phyloP scores from a whole-genome alignment of 2,888 invertebrate species.

The Uropetala carovei region DNA sequence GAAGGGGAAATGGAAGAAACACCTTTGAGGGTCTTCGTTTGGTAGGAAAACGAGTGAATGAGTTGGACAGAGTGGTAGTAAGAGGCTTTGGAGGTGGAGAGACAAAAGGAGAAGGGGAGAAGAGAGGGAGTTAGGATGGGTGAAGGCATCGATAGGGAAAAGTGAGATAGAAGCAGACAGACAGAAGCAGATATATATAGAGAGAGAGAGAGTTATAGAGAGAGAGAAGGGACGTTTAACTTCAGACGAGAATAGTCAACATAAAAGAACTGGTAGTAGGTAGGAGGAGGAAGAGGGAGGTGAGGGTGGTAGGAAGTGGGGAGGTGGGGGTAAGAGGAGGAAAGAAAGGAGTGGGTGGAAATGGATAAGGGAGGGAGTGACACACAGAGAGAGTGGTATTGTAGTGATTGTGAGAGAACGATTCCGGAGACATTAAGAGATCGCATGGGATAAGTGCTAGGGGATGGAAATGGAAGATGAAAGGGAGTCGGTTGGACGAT shows the following conservation, averaged over 20 bases:
- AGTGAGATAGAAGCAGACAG: background rate
- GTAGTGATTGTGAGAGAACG: slow-evolving; percentile 25
- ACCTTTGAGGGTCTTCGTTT: slow-evolving; percentile 13
- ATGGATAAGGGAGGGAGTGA: background rate
- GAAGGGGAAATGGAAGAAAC: background rate
- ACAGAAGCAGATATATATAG: too few relatives aligned
- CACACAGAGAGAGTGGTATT: background rate
- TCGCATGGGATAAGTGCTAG: slow-evolving; percentile 56
- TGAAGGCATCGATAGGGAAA: background rate
- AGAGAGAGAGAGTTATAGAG: background rate
- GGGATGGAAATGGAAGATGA: slow-evolving; percentile 63
- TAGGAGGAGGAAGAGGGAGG: background rate
- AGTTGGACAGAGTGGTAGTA: background rate
- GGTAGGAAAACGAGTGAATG: background rate
- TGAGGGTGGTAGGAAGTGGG: background rate
- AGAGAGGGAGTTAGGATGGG: background rate
- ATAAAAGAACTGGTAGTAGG: background rate
- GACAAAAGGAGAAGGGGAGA: background rate
- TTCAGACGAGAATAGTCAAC: background rate
- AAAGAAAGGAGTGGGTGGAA: background rate
- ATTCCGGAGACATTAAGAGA: slow-evolving; percentile 37
- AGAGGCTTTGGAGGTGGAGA: background rate
- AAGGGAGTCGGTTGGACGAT: slow-evolving; percentile 57
- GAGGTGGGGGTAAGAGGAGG: background rate
- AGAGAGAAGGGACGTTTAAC: slow-evolving; percentile 3